phyloP scores from a whole-genome alignment of 2,113 vertebrate species.

The Oryzias curvinotus region DNA sequence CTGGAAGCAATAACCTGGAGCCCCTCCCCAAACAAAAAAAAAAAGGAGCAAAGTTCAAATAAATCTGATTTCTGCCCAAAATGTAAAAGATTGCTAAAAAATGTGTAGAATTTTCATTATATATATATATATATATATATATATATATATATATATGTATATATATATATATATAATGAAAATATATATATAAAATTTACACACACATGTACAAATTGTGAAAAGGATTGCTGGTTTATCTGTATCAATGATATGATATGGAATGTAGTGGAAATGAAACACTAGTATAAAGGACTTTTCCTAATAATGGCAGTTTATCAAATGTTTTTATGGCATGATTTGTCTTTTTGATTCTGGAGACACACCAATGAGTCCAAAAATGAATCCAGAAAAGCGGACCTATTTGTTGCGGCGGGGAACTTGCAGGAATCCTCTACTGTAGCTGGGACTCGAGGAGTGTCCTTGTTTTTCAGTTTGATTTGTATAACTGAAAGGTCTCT shows the following conservation, averaged over 20 bases:
- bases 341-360: constrained; percentile 12
- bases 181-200: constrained; percentile 36
- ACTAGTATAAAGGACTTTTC: constrained; percentile 19
- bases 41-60: constrained; percentile 12
- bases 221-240: constrained; percentile 33
- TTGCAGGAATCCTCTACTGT: constrained; percentile 33
- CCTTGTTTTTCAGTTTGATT: constrained; percentile 55
- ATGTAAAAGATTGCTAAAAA: constrained; percentile 49
- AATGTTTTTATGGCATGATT: constrained; percentile 35
- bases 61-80: constrained; percentile 38
- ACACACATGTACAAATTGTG: constrained; percentile 41
- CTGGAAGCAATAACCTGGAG: constrained; percentile 40
- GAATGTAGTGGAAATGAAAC: constrained; percentile 9
- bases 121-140: constrained; percentile 7
- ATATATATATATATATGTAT: constrained; percentile 15
- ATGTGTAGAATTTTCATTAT: constrained; percentile 37
- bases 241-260: constrained; percentile 8
- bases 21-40: constrained; percentile 6
- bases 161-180: constrained; percentile 12
- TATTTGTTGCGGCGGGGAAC: constrained; percentile 24
- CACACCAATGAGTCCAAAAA: constrained; percentile 19
- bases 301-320: constrained; percentile 6
- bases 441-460: constrained; percentile 36
- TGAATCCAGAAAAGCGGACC: not conserved
- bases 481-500: constrained; percentile 55